Base-by-base conservation (phyloP, 2,797 vertebrate species). In the Adrianichthys oophorus region DNA sequence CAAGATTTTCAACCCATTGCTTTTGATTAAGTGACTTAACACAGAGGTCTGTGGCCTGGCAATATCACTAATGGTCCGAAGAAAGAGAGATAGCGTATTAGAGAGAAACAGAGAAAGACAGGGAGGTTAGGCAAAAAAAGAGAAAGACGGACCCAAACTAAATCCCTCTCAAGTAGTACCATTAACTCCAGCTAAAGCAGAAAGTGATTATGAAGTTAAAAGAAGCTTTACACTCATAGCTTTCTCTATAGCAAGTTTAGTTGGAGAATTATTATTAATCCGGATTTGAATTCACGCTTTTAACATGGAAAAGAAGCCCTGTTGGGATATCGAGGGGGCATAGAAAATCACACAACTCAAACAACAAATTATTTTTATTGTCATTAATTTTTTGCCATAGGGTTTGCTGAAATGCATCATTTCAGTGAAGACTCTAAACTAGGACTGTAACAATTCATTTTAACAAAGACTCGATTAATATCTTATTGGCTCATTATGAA, bases 1-100 rank as follows among this genome's bases (percentile, higher is more conserved):
- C 95, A 95, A 95, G 95, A 96, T 98, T 97, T 96, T 98, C 96
- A 95, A 95, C 91, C 96, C 95, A 98, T 98, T 98, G 96, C 94
- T 93, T 98, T 98, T 98, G 97, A 98, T 98, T 97, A 98, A 98
- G 97, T 98, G 95, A 95, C 94, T 92, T 92, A 94, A 92, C 95
- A 96, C 93, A 93, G 94, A 94, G 94, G 89, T 95, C 93, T 93
- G 93, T 92, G 91, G 94, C 93, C 94, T 92, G 92, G 94, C 93
- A 95, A 94, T 95, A 95, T 95, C 94, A 93, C 93, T 98, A 98
- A 98, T 98, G 97, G 94, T 91, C 94, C 94, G 94, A 93, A 96
- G 95, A 96, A 93, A 90, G 79, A 90, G 82, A 86, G 85, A 86
- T 89, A 91, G 91, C 85, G 90, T 93, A 93, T 93, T 93, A 85